Evolutionary conservation across 1,140 invertebrate species (phyloP).

Genomic region (Formica selysi): DNA sequence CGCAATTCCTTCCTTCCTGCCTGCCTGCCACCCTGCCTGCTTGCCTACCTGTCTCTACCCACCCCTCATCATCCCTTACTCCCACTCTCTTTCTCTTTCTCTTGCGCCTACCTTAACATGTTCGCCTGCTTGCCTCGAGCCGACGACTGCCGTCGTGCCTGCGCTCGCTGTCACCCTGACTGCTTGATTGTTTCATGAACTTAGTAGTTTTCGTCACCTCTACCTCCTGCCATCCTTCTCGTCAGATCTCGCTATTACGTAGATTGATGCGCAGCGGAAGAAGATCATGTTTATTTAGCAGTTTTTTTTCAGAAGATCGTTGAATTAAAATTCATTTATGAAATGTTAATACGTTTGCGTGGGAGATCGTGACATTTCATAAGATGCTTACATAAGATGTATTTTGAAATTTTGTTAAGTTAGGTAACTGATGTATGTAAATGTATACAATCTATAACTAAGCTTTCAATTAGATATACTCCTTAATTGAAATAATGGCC

Average conservation of each 20-base stretch:
- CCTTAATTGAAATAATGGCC: conserved; percentile 5
- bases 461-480: no score
- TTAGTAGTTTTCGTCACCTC: conserved; percentile 53
- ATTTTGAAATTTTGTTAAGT: background rate
- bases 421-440: background rate
- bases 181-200: conserved; percentile 63
- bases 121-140: conserved; percentile 49
- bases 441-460: background rate
- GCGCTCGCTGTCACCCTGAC: conserved; percentile 55
- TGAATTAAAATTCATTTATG: background rate
- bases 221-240: background rate
- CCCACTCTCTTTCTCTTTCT: conserved; percentile 3
- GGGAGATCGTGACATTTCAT: background rate
- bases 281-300: background rate
- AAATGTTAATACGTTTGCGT: background rate
- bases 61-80: conserved; percentile 1
- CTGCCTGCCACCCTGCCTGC: conserved; percentile 59
- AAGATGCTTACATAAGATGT: background rate
- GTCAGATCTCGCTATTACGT: background rate
- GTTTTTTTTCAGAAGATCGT: background rate
- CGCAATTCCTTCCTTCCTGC: conserved; percentile 77
- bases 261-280: conserved; percentile 22
- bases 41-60: conserved; percentile 68
- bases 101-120: conserved; percentile 13
- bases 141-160: conserved; percentile 52